Base-by-base conservation (phyloP, 2,888 invertebrate species). In the Callyntrura sp. region DNA sequence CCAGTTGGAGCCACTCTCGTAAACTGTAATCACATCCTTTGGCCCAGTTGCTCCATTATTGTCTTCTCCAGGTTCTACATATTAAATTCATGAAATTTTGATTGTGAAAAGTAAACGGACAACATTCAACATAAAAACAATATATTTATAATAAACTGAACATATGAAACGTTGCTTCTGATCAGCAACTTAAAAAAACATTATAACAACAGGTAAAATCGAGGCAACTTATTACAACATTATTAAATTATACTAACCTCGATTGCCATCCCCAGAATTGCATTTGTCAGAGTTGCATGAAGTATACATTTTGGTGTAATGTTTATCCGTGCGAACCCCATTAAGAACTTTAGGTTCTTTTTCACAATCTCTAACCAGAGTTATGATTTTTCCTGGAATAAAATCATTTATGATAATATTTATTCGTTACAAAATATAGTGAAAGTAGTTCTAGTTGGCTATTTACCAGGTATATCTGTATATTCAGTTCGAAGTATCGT, bases 301-400 rank as follows among this genome's bases (percentile, higher is more conserved):
- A 0, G 88, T 88, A 25, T 88, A 88, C 88, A 88, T 88, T 65
- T 82, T 88, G 11, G 88, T 88, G 14, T 73, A 88, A n/a, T 82
- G 88, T 28, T 88, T 88, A 45, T 88, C 88, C 6, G 82, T 82
- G 0, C 88, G 88, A 0, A 88, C 62, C 11, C 81, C 88, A 60
- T 82, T 88, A 0, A 17, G 6, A 5, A 88, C 60, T 8, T 73
- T 28, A 0, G 88, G 88, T 25, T 81, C 45, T 20, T 60, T 23
- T 8, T 70, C 55, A 55, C 86, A 87, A 23, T 87, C 81, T 17
- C 86, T 79, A 5, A 68, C 57, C 0, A 87, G 25, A 8, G 68
- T 35, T 9, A 81, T 55, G 6, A 81, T 55, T 51, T 78, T 23
- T 25, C 0, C 1, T 14, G 14, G n/a, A 45, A 76, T 43, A 48